Evolutionary conservation across 2,888 invertebrate genomes (phyloP), one percentile per base, ranked within the genome.

Genomic region (Noctua comes): DNA sequence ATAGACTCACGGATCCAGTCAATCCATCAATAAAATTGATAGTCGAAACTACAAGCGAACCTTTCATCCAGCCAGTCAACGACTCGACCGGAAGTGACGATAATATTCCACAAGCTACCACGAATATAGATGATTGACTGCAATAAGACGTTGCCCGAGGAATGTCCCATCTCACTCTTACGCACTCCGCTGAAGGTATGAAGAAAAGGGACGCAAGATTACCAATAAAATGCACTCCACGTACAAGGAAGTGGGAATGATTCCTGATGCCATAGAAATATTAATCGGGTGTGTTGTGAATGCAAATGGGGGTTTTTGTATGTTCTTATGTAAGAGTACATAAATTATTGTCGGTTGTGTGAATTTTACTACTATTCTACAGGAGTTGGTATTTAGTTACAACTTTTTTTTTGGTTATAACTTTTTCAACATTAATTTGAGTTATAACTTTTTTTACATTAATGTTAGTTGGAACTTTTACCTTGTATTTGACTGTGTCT

Each of bases 91-190:
- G 96, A 97, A 96, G 95, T 92, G 89, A 91, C 94, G 93, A 95
- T 95, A 95, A 96, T 95, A 96, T 96, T 95, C 95, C 90, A 95
- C 95, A 93, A 93, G 94, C 95, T 93, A 95, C 93, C 93, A 95
- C 95, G 96, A 96, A 96, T 97, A 96, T 95, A 96, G 96, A 96
- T 96, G 96, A 96, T 96, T 96, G 95, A 94, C 94, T 95, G 92
- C 94, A 93, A 92, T 92, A 94, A 94, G 94, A 94, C 94, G 90
- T 89, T 89, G 83, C 83, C 80, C 80, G 82, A 66, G 76, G 76
- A 78, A 68, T 76, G 68, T 2, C n/a, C 54, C 76, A 54, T 84
- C 89, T 76, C 83, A 92, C 93, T 92, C 93, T 77, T 82, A 92
- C 92, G 11, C 87, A 88, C 91, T 36, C 79, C 85, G 79, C 76